A percentile compares a stretch with the other conserved stretches of the same genome.
Conservation (phyloP, 2,888 invertebrate genomes). For the Xanthia icteritia region DNA sequence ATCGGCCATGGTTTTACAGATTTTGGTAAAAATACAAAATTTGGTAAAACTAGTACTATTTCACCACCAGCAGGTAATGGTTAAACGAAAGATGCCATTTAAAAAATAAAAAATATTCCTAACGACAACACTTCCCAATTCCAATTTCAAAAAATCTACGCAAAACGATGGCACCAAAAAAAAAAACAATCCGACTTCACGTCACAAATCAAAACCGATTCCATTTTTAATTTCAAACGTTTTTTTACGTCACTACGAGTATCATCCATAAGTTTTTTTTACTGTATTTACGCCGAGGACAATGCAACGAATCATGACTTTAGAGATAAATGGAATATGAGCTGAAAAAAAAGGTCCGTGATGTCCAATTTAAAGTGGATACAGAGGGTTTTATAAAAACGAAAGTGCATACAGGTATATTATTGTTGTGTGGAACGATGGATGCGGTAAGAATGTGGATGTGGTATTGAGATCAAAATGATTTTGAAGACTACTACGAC, state of each 20-base stretch:
- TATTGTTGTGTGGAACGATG: conserved; percentile 66
- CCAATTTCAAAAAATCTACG: conserved; percentile 38
- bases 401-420: conserved; percentile 80
- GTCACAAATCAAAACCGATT: conserved; percentile 66
- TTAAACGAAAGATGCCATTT: not conserved
- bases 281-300: conserved; percentile 82
- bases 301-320: conserved; percentile 85
- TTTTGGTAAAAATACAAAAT: not conserved
- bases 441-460: conserved; percentile 35
- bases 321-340: conserved; percentile 85
- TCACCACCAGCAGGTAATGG: not conserved
- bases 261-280: conserved; percentile 72
- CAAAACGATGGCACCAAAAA: conserved; percentile 33
- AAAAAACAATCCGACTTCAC: conserved; percentile 50
- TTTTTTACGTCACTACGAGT: conserved; percentile 64
- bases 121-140: conserved; percentile 1
- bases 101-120: not conserved
- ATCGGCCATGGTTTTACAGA: not conserved
- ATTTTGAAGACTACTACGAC: no score
- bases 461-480: conserved; percentile 10
- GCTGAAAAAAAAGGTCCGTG: conserved; percentile 77
- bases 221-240: conserved; percentile 63
- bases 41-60: not conserved
- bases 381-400: conserved; percentile 81
- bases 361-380: conserved; percentile 81